Evolutionary conservation across 2,888 invertebrate genomes (phyloP).

Genomic region (Aphidius colemani): DNA sequence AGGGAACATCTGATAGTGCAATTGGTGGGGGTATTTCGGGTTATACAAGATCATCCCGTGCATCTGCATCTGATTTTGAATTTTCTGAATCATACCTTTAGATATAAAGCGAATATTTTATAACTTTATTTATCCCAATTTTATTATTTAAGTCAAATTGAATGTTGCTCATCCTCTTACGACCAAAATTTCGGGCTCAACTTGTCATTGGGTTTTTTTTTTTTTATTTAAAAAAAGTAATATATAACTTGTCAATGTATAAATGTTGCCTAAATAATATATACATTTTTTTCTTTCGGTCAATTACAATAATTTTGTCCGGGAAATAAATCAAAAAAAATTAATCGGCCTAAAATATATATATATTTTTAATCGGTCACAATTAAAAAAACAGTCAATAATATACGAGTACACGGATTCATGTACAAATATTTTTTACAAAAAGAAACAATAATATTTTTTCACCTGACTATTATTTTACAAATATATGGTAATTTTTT

Average conservation of each 20-base stretch:
- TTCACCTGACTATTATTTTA: too few relatives aligned
- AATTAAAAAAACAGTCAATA: conserved; percentile 7
- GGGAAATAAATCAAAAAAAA: not conserved
- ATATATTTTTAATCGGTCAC: not conserved
- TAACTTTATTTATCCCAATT: not conserved
- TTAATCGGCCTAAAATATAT: conserved; percentile 14
- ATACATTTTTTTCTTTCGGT: too few relatives aligned
- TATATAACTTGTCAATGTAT: too few relatives aligned
- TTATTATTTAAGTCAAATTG: conserved; percentile 7
- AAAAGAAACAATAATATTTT: too few relatives aligned
- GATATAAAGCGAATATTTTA: conserved; percentile 35
- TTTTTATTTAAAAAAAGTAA: too few relatives aligned
- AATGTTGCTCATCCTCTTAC: not conserved
- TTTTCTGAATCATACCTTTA: conserved; percentile 87
- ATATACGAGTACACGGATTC: too few relatives aligned
- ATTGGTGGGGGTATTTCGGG: conserved; percentile 72
- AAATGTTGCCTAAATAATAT: too few relatives aligned
- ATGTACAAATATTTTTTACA: too few relatives aligned
- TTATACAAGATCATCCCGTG: conserved; percentile 80
- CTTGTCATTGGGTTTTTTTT: not conserved
- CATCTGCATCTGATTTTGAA: conserved; percentile 85
- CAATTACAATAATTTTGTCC: conserved; percentile 2
- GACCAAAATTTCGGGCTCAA: not conserved
- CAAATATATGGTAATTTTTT: too few relatives aligned
- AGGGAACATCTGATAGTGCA: conserved; percentile 80